Base-by-base conservation (phyloP, 2,797 vertebrate species). In the Gambelia wislizenii region DNA sequence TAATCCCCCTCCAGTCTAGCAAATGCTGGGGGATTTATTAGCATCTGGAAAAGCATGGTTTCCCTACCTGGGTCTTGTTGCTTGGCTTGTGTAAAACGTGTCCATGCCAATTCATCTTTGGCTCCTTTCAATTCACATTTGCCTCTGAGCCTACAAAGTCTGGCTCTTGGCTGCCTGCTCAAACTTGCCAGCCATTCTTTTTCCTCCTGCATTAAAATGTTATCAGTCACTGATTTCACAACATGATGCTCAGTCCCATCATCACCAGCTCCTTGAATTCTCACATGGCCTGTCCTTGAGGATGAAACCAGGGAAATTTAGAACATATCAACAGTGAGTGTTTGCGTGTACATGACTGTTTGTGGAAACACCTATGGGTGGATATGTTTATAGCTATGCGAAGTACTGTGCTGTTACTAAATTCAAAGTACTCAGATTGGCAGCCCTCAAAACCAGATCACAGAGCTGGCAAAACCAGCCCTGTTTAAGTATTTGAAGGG, bases 291-390 rank as follows among this genome's bases (percentile, higher is more conserved):
- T 67, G 52, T 82, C 44, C 39, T 82, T 72, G 27, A 18, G 44
- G 67, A 54, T 52, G 47, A 49, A 64, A 75, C 22, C 25, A 85
- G 44, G 42, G 33, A 59, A 80, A 54, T 16, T 54, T 69, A 67
- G 33, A 85, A 61, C 56, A 33, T 67, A 56, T 56, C 74, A 88
- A 83, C 59, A 39, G 59, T 16, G 6, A 20, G 61, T 77, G 74
- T 42, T 83, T 76, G 33, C 75, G 54, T 61, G 39, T 61, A 49
- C 20, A 30, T 27, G 14, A 74, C 13, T 9, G 5, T 83, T 13
- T 81, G n/a, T 39, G 72, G 44, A 54, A 76, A 61, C 33, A 25
- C 64, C 27, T n/a, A 89, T 84, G 87, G 87, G 74, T 78, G 74
- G 64, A 56, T 75, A 76, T 76, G n/a, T 30, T 83, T 83, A 3